A percentile compares a stretch with the other conserved stretches of the same genome.
These are phyloP conservation scores for Hetaerina americana DNA, from an alignment of 1,140 invertebrate species.

Conservation along the genomic window DNA sequence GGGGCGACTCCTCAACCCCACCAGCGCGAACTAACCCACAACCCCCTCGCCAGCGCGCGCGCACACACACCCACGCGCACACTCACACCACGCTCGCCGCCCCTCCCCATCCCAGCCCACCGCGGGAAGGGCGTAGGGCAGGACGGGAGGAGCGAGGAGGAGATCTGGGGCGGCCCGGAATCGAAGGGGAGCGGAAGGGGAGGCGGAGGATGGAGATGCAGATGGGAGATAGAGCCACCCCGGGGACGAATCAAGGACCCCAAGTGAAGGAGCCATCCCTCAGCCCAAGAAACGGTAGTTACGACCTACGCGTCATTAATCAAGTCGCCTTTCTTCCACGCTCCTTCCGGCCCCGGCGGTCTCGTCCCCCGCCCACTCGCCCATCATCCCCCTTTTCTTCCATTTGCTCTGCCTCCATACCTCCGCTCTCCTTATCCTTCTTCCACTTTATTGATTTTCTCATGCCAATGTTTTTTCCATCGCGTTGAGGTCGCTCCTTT, in stretches of 20 bases:
- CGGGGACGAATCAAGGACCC: background rate
- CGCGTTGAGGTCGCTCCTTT: background rate
- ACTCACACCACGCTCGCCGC: too few species aligned
- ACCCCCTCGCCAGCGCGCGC: too few species aligned
- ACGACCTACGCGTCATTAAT: background rate
- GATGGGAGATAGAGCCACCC: background rate
- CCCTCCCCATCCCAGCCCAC: too few species aligned
- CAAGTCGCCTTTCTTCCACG: background rate
- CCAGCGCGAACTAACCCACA: too few species aligned
- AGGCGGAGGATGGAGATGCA: background rate
- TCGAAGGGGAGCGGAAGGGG: too few species aligned
- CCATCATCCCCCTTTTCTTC: background rate
- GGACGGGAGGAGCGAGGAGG: background rate
- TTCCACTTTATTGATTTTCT: background rate
- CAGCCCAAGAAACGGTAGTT: background rate
- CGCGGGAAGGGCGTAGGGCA: too few species aligned
- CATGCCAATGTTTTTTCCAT: background rate
- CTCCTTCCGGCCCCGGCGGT: background rate
- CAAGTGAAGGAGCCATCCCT: background rate
- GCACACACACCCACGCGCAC: too few species aligned
- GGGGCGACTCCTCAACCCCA: too few species aligned
- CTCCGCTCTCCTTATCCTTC: background rate
- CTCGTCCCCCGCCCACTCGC: background rate
- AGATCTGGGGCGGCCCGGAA: background rate
- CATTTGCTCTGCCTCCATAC: too few species aligned